phyloP scores from a whole-genome alignment of 2,888 invertebrate genomes.

The Hirtodrosophila confusa region DNA sequence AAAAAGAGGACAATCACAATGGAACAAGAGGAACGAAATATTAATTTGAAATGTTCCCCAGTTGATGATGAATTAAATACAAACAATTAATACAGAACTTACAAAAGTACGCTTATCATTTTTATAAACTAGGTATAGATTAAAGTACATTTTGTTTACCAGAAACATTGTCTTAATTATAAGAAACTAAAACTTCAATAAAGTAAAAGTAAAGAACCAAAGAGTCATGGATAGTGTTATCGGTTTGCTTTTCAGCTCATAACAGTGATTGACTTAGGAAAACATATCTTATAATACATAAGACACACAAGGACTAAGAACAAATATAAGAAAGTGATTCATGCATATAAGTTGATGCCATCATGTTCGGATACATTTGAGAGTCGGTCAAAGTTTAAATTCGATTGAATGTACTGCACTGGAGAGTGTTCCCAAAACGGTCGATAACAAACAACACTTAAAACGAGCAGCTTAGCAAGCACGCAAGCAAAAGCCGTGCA shows the following conservation, averaged over 20 bases:
- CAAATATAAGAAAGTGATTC: conserved; percentile 2
- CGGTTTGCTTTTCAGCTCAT: too few species aligned
- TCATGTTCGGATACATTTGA: conserved; percentile 6
- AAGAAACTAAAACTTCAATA: conserved; percentile 4
- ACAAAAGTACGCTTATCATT: conserved; percentile 13
- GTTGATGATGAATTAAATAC: too few species aligned
- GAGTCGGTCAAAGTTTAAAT: conserved; percentile 19
- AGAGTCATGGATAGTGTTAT: too few species aligned
- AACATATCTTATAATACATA: too few species aligned
- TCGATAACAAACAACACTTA: conserved; percentile 47
- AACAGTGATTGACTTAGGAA: too few species aligned
- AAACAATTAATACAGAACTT: background rate
- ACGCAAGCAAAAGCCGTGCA: conserved; percentile 51
- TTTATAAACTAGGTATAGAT: conserved; percentile 1
- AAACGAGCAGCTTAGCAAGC: conserved; percentile 55
- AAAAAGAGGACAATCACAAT: background rate
- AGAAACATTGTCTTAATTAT: background rate
- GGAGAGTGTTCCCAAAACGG: conserved; percentile 21
- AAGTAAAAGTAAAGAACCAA: background rate
- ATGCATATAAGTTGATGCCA: conserved; percentile 22
- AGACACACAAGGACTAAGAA: conserved; percentile 1
- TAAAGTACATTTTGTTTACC: background rate
- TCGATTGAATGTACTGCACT: conserved; percentile 7
- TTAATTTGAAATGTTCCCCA: background rate
- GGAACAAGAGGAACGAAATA: background rate